Percentiles rank a stretch among this genome's conserved stretches.
These are phyloP conservation scores for Danio rerio DNA, from an alignment of 2,113 vertebrate genomes.

Conservation along the genomic window DNA sequence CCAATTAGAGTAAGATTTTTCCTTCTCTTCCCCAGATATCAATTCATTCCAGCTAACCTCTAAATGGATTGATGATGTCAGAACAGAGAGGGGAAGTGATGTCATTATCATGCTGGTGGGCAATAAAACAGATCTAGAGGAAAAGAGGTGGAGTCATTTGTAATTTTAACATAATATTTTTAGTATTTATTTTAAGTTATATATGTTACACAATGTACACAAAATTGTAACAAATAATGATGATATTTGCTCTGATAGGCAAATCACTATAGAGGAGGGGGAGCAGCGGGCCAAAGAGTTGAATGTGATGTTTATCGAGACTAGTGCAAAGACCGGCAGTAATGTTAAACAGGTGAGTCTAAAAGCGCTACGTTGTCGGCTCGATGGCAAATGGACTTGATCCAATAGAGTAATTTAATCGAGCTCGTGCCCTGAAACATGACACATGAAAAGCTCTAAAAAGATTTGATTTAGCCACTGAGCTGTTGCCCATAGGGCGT, in stretches of 20 bases:
- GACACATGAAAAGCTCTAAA: constrained; percentile 24
- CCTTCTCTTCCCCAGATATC: constrained; percentile 76
- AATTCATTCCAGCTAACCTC: constrained; percentile 94
- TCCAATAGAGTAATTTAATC: constrained; percentile 32
- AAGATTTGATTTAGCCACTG: constrained; percentile 41
- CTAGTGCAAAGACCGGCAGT: constrained; percentile 81
- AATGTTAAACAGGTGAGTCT: constrained; percentile 81
- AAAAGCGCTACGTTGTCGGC: neutral
- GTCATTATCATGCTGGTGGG: constrained; percentile 82
- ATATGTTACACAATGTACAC: neutral
- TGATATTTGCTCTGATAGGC: constrained; percentile 72
- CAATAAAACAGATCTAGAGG: constrained; percentile 82
- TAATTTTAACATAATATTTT: neutral
- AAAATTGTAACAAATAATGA: neutral
- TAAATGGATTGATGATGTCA: constrained; percentile 93
- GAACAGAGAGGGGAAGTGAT: constrained; percentile 81
- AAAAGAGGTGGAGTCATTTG: constrained; percentile 72
- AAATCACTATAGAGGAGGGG: constrained; percentile 91
- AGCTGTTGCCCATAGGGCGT: constrained; percentile 39
- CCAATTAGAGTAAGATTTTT: neutral
- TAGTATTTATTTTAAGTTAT: neutral
- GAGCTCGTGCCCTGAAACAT: constrained; percentile 30
- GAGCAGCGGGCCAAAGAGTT: constrained; percentile 91
- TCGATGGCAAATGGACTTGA: constrained; percentile 26
- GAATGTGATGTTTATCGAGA: constrained; percentile 93